Conservation (phyloP, 2,113 vertebrate genomes). For the Micronisus gabar region DNA sequence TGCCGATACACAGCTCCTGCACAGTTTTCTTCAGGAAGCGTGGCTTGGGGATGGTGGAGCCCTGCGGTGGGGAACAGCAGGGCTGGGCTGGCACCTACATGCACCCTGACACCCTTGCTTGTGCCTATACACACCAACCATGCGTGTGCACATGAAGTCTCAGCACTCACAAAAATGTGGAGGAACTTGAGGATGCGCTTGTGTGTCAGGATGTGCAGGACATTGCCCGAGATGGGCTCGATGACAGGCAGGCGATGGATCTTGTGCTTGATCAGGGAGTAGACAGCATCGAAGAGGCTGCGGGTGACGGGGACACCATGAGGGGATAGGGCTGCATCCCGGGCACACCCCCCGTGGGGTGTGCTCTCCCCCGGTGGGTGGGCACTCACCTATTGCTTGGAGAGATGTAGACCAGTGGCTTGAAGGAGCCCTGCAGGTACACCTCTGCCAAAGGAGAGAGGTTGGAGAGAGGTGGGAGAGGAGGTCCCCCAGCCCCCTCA, state of each 20-base stretch:
- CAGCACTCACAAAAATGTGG: conserved; percentile 83
- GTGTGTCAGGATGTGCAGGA: conserved; percentile 93
- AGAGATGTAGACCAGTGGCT: conserved; percentile 85
- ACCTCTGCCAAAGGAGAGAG: conserved; percentile 76
- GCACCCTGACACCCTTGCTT: neutral
- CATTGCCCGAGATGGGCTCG: conserved; percentile 87
- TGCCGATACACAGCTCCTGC: conserved; percentile 87
- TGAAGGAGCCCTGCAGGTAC: conserved; percentile 85
- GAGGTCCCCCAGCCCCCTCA: neutral
- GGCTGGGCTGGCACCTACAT: neutral
- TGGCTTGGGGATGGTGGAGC: conserved; percentile 80
- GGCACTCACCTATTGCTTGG: conserved; percentile 84
- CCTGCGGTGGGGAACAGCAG: conserved; percentile 59
- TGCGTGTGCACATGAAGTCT: neutral
- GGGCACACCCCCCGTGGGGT: accelerated
- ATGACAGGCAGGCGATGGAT: conserved; percentile 96
- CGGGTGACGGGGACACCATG: neutral
- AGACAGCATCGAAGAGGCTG: conserved; percentile 94
- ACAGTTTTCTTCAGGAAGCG: conserved; percentile 81
- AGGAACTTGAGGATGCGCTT: conserved; percentile 97
- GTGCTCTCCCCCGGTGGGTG: neutral
- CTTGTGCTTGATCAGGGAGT: conserved; percentile 89
- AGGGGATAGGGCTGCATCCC: neutral
- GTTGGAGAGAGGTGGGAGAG: neutral
- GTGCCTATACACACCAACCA: neutral